Evolutionary conservation across 2,797 vertebrate genomes (phyloP).

Genomic region (Thamnophis elegans): DNA sequence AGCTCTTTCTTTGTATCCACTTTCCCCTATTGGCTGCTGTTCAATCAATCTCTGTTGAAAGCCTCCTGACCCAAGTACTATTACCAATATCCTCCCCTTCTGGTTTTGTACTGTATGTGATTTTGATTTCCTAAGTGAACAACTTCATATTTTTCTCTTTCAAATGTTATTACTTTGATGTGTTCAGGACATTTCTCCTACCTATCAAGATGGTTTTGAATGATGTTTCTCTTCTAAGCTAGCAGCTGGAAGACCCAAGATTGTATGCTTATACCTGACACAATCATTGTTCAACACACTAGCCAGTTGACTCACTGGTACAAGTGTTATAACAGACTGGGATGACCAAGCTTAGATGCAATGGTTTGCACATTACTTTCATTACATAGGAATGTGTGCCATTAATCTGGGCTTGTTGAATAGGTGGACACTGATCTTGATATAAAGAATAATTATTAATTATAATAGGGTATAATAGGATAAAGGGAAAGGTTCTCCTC

Average conservation of each 20-base stretch:
- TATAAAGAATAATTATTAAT: background rate
- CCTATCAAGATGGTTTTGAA: background rate
- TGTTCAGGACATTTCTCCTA: background rate
- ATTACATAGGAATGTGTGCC: background rate
- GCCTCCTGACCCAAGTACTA: background rate
- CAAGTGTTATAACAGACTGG: background rate
- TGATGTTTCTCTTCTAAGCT: background rate
- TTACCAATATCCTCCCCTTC: background rate
- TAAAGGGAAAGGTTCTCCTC: too few relatives aligned
- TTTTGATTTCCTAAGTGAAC: background rate
- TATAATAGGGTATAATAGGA: too few relatives aligned
- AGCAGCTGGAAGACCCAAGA: background rate
- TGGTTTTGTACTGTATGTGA: background rate
- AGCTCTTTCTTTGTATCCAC: background rate
- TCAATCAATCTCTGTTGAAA: background rate
- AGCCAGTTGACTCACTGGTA: background rate
- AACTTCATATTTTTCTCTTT: background rate
- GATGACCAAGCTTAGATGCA: slow-evolving; percentile 1
- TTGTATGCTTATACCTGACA: background rate
- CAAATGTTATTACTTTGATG: background rate
- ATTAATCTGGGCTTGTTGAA: background rate
- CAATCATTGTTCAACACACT: background rate
- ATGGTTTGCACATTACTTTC: background rate
- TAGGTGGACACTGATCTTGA: background rate
- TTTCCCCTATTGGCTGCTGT: background rate